phyloP scores from a whole-genome alignment of 1,140 invertebrate genomes.

The Polyergus mexicanus region DNA sequence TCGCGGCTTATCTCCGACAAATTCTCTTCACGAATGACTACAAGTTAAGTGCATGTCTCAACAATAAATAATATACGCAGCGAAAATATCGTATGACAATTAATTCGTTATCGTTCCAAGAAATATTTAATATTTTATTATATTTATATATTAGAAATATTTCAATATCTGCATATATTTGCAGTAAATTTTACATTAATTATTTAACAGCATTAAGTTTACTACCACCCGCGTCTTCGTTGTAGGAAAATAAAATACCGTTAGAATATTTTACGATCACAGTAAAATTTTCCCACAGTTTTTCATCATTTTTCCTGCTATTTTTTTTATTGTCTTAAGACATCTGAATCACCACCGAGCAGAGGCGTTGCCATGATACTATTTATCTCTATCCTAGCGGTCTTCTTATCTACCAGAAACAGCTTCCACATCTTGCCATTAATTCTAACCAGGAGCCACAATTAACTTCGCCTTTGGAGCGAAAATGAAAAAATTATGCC shows the following conservation, averaged over 20 bases:
- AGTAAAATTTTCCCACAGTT: neutral
- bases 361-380: conserved; percentile 17
- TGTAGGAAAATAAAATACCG: conserved; percentile 22
- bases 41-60: no score
- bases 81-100: no score
- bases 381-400: conserved; percentile 54
- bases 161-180: neutral
- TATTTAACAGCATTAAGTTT: conserved; percentile 16
- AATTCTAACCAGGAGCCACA: conserved; percentile 31
- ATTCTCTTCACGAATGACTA: no score
- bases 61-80: no score
- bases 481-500: conserved; percentile 48
- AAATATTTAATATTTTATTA: no score
- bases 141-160: neutral
- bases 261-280: conserved; percentile 11
- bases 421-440: conserved; percentile 49
- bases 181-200: neutral
- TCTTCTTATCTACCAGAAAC: conserved; percentile 50
- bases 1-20: no score
- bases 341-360: conserved; percentile 36
- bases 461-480: conserved; percentile 44
- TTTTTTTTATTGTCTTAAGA: conserved; percentile 40
- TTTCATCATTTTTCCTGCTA: conserved; percentile 2
- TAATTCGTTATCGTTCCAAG: no score
- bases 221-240: neutral